phyloP scores from a whole-genome alignment of 2,797 vertebrate genomes.

The Mormyrus proboscirostris region DNA sequence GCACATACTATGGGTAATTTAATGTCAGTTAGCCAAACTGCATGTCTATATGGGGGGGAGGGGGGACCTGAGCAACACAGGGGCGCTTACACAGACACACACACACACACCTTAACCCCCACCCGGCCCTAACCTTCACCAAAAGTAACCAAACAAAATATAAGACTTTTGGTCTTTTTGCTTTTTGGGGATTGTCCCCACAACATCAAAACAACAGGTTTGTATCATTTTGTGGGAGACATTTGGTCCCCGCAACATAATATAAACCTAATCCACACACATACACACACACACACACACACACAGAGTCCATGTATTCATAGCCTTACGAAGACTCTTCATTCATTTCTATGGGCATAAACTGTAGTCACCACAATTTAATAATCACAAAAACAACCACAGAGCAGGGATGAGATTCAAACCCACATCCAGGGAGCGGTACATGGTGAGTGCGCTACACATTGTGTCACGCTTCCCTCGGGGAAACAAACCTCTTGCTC shows the following conservation, averaged over 20 bases:
- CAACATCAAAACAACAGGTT: background rate
- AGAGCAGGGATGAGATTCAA: background rate
- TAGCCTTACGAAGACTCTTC: background rate
- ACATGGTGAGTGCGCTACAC: background rate
- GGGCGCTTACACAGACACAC: too few species aligned
- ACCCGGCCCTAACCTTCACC: background rate
- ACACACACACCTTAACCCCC: background rate
- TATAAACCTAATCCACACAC: background rate
- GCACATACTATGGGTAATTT: background rate
- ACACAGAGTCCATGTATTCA: background rate
- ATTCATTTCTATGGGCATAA: background rate
- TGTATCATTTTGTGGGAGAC: background rate
- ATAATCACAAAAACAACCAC: background rate
- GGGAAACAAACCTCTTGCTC: background rate
- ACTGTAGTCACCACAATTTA: background rate
- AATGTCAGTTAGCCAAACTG: background rate
- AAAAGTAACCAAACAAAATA: background rate
- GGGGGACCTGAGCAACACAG: background rate
- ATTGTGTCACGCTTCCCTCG: background rate
- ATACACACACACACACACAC: too few species aligned
- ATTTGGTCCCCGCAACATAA: background rate
- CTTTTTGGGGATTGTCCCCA: background rate
- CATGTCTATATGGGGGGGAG: background rate
- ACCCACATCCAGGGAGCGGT: background rate
- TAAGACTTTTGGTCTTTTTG: background rate